A percentile compares a stretch with the other conserved stretches of the same genome.
These are phyloP conservation scores for Rotaria magnacalcarata DNA, from an alignment of 2,888 invertebrate species.

Conservation along the genomic window DNA sequence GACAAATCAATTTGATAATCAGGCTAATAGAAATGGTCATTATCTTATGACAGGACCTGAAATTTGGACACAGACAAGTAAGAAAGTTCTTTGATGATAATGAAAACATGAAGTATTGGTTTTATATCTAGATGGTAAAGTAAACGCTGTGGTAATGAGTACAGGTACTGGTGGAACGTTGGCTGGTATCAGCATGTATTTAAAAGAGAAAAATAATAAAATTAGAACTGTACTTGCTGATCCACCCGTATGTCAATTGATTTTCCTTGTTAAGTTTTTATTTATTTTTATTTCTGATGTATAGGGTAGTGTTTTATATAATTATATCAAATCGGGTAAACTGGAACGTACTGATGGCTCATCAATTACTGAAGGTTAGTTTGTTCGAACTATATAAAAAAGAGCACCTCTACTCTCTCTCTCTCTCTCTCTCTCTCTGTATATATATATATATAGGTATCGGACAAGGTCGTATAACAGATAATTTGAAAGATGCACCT, in stretches of 20 bases:
- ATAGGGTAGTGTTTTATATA: conserved; percentile 58
- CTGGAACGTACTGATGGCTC: conserved; percentile 55
- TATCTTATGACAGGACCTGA: conserved; percentile 59
- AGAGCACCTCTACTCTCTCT: not conserved
- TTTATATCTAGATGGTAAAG: conserved; percentile 51
- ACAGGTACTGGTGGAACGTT: conserved; percentile 59
- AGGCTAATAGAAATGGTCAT: conserved; percentile 56
- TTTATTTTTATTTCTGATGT: not conserved
- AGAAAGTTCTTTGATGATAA: conserved; percentile 46
- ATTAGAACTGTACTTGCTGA: conserved; percentile 54
- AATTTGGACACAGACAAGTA: conserved; percentile 56
- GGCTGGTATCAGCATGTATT: conserved; percentile 55
- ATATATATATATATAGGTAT: conserved; percentile 49
- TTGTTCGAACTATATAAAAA: not conserved
- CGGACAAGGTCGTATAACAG: conserved; percentile 59
- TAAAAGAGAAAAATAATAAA: conserved; percentile 57
- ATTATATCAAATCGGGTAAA: conserved; percentile 56
- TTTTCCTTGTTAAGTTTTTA: not conserved
- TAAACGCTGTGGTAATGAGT: conserved; percentile 57
- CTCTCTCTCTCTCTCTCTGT: not conserved
- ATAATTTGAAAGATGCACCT: conserved; percentile 57
- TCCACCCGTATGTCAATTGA: conserved; percentile 49
- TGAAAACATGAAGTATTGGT: conserved; percentile 45
- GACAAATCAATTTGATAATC: conserved; percentile 60
- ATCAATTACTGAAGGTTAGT: conserved; percentile 55